A percentile compares a stretch with the other conserved stretches of the same genome.
phyloP scores from a whole-genome alignment of 2,797 vertebrate genomes.

The Acipenser ruthenus region DNA sequence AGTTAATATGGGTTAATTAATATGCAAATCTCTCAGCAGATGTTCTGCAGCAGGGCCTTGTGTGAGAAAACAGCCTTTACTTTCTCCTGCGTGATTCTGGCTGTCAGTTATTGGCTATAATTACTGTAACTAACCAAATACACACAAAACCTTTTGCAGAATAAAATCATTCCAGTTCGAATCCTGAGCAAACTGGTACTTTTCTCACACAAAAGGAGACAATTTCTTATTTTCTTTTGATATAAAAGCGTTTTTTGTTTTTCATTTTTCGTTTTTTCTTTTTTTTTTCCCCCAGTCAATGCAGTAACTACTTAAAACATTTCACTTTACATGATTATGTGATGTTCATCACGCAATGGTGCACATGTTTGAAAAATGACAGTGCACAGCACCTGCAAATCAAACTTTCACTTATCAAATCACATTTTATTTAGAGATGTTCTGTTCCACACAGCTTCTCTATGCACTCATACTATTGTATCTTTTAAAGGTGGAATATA shows the following conservation, averaged over 20 bases:
- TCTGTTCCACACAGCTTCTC: background rate
- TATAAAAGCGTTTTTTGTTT: constrained; percentile 83
- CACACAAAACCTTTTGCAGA: constrained; percentile 89
- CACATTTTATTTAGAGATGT: constrained; percentile 15
- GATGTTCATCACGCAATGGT: background rate
- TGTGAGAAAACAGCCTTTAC: constrained; percentile 87
- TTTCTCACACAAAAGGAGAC: constrained; percentile 91
- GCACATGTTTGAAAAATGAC: background rate
- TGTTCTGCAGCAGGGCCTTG: constrained; percentile 96
- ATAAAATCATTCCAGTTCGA: constrained; percentile 92
- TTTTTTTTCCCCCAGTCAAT: constrained; percentile 38
- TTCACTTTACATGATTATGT: constrained; percentile 45
- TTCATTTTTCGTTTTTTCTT: constrained; percentile 49
- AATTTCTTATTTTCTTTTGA: constrained; percentile 83
- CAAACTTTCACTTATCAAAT: constrained; percentile 8
- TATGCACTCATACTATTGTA: background rate
- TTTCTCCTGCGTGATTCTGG: constrained; percentile 97
- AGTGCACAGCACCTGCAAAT: constrained; percentile 42
- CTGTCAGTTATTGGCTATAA: constrained; percentile 99
- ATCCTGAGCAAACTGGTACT: constrained; percentile 83
- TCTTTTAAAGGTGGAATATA: background rate
- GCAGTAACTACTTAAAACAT: constrained; percentile 39
- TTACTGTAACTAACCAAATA: constrained; percentile 99
- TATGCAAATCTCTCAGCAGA: constrained; percentile 99
- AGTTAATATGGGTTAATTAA: constrained; percentile 99